Conservation (phyloP, 2,888 invertebrate genomes). For the Aphidoletes aphidimyza region DNA sequence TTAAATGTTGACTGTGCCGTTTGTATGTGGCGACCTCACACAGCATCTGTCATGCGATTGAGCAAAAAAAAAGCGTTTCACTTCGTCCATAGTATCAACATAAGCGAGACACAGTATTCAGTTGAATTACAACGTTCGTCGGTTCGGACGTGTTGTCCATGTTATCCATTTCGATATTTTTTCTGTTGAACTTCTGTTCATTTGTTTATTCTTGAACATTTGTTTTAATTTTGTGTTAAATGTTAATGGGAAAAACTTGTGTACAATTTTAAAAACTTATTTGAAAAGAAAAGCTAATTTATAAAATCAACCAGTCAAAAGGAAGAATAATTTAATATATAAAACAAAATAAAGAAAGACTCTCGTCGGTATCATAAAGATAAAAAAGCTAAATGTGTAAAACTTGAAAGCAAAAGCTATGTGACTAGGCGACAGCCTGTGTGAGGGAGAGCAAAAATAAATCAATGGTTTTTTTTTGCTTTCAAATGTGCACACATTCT, state of each 20-base stretch:
- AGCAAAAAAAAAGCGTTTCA: slow-evolving; percentile 41
- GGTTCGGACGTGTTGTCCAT: slow-evolving; percentile 43
- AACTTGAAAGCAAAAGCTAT: not conserved
- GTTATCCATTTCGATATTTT: slow-evolving; percentile 40
- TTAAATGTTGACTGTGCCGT: not conserved
- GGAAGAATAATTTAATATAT: not conserved
- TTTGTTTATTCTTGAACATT: not conserved
- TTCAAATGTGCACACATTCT: not conserved
- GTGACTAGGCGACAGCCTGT: not conserved
- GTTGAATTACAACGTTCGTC: slow-evolving; percentile 45
- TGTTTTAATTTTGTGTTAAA: slow-evolving; percentile 29
- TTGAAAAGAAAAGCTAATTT: not conserved
- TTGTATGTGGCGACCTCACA: slow-evolving; percentile 5
- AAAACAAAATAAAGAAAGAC: not conserved
- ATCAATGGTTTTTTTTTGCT: slow-evolving; percentile 1
- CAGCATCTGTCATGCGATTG: not conserved
- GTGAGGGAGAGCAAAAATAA: not conserved
- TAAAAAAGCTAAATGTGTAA: slow-evolving; percentile 15
- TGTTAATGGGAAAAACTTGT: not conserved
- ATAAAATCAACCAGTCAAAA: not conserved
- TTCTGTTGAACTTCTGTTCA: slow-evolving; percentile 40
- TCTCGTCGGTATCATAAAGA: not conserved
- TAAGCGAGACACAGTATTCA: slow-evolving; percentile 7
- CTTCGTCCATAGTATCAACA: slow-evolving; percentile 13
- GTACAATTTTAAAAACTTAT: not conserved